These are phyloP conservation scores for Melinaea menophilus DNA, from an alignment of 2,888 invertebrate species.

Conservation along the genomic window DNA sequence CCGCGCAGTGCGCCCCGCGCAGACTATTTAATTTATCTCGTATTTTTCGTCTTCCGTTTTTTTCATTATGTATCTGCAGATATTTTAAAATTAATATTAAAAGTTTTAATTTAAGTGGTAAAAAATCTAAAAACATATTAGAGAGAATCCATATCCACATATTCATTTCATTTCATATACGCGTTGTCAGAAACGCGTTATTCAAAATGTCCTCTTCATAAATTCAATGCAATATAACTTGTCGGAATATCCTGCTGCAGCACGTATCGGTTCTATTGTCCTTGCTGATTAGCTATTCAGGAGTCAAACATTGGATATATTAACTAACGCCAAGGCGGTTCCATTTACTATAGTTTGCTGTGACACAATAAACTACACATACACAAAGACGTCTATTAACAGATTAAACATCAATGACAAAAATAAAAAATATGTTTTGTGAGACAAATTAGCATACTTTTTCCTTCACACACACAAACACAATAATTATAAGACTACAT, in stretches of 20 bases:
- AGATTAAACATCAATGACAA: too few species aligned
- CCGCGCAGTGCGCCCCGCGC: too few species aligned
- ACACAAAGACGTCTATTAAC: too few species aligned
- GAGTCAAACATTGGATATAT: conserved; percentile 26
- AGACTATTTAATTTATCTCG: too few species aligned
- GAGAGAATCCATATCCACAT: neutral
- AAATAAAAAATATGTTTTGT: neutral
- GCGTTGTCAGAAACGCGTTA: neutral
- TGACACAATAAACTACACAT: neutral
- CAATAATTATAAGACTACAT: conserved; percentile 42
- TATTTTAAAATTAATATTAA: too few species aligned
- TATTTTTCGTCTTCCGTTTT: too few species aligned
- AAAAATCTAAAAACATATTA: too few species aligned
- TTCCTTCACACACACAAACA: neutral
- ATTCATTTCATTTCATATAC: conserved; percentile 3
- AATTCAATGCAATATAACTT: conserved; percentile 13
- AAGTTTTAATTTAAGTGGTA: too few species aligned
- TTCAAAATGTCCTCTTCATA: too few species aligned
- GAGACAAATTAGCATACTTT: too few species aligned
- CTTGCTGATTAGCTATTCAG: conserved; percentile 30
- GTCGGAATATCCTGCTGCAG: conserved; percentile 16
- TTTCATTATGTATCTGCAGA: too few species aligned
- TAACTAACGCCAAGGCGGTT: conserved; percentile 24
- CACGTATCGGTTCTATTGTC: conserved; percentile 28
- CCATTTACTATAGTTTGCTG: conserved; percentile 13